These are phyloP conservation scores for Spongilla lacustris DNA, from an alignment of 37 sponge, comb jelly and placozoan species.

Conservation along the genomic window DNA sequence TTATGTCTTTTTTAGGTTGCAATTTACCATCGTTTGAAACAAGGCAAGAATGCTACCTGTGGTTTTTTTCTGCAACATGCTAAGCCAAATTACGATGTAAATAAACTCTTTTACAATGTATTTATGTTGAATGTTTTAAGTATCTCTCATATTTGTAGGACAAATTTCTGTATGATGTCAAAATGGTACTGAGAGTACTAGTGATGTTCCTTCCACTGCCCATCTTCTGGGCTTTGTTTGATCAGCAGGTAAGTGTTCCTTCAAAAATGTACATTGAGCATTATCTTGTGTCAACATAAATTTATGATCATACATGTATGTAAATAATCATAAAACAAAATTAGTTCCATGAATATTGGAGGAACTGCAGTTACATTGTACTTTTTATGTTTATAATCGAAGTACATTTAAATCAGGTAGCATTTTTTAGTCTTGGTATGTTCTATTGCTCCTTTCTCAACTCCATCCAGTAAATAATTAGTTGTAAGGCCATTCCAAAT, in stretches of 20 bases:
- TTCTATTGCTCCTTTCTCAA: too few species aligned
- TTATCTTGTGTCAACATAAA: too few species aligned
- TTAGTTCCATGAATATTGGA: too few species aligned
- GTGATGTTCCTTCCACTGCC: conserved; percentile 94
- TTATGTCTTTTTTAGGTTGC: conserved; percentile 48
- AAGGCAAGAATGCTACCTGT: conserved; percentile 33
- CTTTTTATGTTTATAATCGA: too few species aligned
- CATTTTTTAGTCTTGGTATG: too few species aligned
- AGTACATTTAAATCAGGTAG: too few species aligned
- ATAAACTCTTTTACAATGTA: not conserved
- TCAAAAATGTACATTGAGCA: too few species aligned
- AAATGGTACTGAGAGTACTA: conserved; percentile 72
- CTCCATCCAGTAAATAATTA: too few species aligned
- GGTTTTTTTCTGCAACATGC: conserved; percentile 50
- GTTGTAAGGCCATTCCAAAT: too few species aligned
- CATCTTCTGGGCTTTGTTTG: conserved; percentile 97
- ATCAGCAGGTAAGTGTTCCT: conserved; percentile 79
- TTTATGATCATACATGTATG: too few species aligned
- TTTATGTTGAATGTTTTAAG: not conserved
- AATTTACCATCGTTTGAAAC: conserved; percentile 41
- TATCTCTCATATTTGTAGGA: conserved; percentile 25
- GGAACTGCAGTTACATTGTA: too few species aligned
- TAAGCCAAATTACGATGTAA: conserved; percentile 52
- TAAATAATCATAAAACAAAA: too few species aligned
- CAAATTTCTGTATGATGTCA: conserved; percentile 68